Evolutionary conservation across 1,140 invertebrate genomes (phyloP).

Genomic region (Sitodiplosis mosellana): DNA sequence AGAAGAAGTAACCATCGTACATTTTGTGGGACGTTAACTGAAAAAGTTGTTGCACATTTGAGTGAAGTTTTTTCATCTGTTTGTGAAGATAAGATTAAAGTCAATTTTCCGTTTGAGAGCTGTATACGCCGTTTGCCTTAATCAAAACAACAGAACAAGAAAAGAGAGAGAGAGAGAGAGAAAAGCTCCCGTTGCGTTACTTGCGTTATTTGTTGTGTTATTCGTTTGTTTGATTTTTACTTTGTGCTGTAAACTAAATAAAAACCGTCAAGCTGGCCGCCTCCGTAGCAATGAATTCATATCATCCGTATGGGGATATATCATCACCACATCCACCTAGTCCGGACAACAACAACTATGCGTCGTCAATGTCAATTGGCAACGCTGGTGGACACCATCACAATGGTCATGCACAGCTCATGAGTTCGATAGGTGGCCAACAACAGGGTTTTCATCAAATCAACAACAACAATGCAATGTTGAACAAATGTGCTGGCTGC

Average conservation of each 20-base stretch:
- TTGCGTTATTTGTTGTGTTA: too few relatives aligned
- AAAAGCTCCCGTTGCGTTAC: too few relatives aligned
- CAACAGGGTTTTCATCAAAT: slow-evolving; percentile 23
- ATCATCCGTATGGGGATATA: slow-evolving; percentile 46
- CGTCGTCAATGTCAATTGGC: slow-evolving; percentile 16
- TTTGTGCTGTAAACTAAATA: neutral
- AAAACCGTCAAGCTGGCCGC: slow-evolving; percentile 36
- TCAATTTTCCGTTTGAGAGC: too few relatives aligned
- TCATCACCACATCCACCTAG: slow-evolving; percentile 45
- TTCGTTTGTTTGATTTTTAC: too few relatives aligned
- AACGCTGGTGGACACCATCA: slow-evolving; percentile 9
- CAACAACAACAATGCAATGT: slow-evolving; percentile 36
- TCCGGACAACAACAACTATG: slow-evolving; percentile 34
- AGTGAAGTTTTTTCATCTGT: too few relatives aligned
- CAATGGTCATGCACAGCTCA: slow-evolving; percentile 24
- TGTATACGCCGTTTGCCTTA: too few relatives aligned
- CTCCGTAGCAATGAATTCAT: slow-evolving; percentile 48
- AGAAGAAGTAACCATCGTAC: too few relatives aligned
- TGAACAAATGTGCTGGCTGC: slow-evolving; percentile 44
- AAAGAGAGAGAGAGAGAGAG: too few relatives aligned
- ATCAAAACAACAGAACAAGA: too few relatives aligned
- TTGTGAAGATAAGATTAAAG: too few relatives aligned
- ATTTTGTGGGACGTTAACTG: too few relatives aligned
- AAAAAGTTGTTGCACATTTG: too few relatives aligned
- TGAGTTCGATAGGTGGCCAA: slow-evolving; percentile 14